A percentile compares a stretch with the other conserved stretches of the same genome.
Conservation (phyloP, 1,140 invertebrate species). For the Papilio helenus region DNA sequence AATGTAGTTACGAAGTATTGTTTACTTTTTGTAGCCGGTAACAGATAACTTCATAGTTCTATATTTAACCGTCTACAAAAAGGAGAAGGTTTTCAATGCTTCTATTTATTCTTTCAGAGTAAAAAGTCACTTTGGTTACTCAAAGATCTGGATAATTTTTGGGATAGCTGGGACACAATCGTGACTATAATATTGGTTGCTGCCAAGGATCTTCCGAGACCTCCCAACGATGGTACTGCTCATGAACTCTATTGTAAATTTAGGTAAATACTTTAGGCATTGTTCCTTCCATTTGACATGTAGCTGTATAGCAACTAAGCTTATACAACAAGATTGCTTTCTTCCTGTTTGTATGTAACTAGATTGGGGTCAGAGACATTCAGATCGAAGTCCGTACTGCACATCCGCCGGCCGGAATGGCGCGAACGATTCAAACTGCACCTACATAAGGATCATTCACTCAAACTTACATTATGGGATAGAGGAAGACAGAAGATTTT, state of each 20-base stretch:
- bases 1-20: too few relatives aligned
- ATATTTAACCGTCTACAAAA: too few relatives aligned
- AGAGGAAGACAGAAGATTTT: constrained; percentile 70
- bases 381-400: constrained; percentile 65
- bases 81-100: too few relatives aligned
- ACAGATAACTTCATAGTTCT: too few relatives aligned
- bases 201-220: constrained; percentile 92
- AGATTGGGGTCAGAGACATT: constrained; percentile 65
- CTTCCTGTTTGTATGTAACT: constrained; percentile 31
- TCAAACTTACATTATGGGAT: constrained; percentile 65
- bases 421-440: constrained; percentile 65
- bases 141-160: constrained; percentile 9
- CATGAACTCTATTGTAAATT: constrained; percentile 97
- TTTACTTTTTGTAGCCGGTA: too few relatives aligned
- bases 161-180: constrained; percentile 84
- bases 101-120: not conserved
- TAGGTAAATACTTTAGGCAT: constrained; percentile 83
- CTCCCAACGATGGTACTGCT: constrained; percentile 90
- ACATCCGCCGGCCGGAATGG: constrained; percentile 63
- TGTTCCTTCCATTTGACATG: not conserved
- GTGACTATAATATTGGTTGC: constrained; percentile 97
- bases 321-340: not conserved
- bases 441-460: constrained; percentile 53
- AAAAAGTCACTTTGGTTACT: constrained; percentile 13
- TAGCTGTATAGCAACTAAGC: not conserved